Conservation (phyloP, 2,888 invertebrate genomes). For the Drosophila emarginata region DNA sequence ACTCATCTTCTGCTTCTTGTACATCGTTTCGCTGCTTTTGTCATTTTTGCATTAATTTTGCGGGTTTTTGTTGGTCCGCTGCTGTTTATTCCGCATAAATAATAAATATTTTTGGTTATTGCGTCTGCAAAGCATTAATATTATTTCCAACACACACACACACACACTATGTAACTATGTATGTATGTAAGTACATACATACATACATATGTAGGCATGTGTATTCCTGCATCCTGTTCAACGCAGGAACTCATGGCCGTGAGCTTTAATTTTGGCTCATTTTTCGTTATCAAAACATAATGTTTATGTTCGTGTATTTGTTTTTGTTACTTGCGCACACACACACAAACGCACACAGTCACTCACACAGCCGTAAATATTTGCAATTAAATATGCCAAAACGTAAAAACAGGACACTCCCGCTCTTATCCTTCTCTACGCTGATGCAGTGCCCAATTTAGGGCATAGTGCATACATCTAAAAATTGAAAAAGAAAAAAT, state of each 20-base stretch:
- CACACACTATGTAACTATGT: constrained; percentile 10
- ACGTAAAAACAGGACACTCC: constrained; percentile 21
- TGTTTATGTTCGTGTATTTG: constrained; percentile 55
- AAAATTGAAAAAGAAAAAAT: constrained; percentile 18
- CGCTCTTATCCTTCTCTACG: constrained; percentile 1
- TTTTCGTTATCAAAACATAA: constrained; percentile 73
- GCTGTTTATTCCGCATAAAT: constrained; percentile 77
- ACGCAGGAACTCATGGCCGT: constrained; percentile 54
- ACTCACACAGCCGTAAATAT: constrained; percentile 54
- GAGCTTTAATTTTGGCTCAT: constrained; percentile 75
- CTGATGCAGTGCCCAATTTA: constrained; percentile 27
- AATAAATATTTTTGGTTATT: constrained; percentile 77
- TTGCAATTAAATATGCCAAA: constrained; percentile 73
- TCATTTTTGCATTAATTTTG: constrained; percentile 75
- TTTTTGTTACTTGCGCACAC: constrained; percentile 39
- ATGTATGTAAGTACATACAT: constrained; percentile 12
- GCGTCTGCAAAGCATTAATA: constrained; percentile 77
- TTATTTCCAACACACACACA: constrained; percentile 56
- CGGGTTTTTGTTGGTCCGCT: constrained; percentile 37
- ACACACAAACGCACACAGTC: constrained; percentile 22
- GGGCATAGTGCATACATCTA: constrained; percentile 25
- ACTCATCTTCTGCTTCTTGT: constrained; percentile 38
- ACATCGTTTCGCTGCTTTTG: constrained; percentile 62
- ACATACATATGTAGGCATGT: constrained; percentile 4
- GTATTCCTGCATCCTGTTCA: constrained; percentile 52